A percentile compares a stretch with the other conserved stretches of the same genome.
These are phyloP conservation scores for Drosophila sp. DNA, from an alignment of 1,140 invertebrate genomes.

Conservation along the genomic window DNA sequence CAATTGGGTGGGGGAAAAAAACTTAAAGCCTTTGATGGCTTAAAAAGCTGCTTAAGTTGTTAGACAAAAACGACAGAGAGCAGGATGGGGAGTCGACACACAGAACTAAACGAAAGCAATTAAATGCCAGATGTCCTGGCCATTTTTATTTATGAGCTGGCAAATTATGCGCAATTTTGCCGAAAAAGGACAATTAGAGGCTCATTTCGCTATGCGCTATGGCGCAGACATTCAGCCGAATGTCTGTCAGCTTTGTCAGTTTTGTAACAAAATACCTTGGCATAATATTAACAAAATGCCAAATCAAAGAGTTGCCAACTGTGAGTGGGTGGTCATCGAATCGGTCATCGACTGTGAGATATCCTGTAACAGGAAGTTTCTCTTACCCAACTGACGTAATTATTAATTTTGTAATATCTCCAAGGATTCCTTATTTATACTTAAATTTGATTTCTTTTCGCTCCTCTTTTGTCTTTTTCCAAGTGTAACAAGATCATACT, in stretches of 20 bases:
- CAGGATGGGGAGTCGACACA: not conserved
- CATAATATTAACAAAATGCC: slow-evolving; percentile 5
- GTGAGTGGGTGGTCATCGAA: not conserved
- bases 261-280: not conserved
- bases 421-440: too few species aligned
- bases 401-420: too few species aligned
- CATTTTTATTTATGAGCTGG: slow-evolving; percentile 75
- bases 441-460: too few species aligned
- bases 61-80: not conserved
- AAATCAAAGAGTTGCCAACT: not conserved
- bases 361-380: not conserved
- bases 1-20: not conserved
- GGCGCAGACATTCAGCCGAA: slow-evolving; percentile 14
- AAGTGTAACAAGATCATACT: too few species aligned
- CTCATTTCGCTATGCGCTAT: slow-evolving; percentile 50
- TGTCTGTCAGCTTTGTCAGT: slow-evolving; percentile 8
- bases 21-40: slow-evolving; percentile 66
- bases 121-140: slow-evolving; percentile 7
- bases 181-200: slow-evolving; percentile 59
- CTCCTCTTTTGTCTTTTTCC: too few species aligned
- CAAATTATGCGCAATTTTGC: slow-evolving; percentile 65
- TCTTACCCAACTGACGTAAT: too few species aligned
- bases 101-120: slow-evolving; percentile 3
- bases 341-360: not conserved
- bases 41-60: slow-evolving; percentile 25